A percentile compares a stretch with the other conserved stretches of the same genome.
These are phyloP conservation scores for Cromileptes altivelis DNA, from an alignment of 2,113 vertebrate species.

Conservation along the genomic window DNA sequence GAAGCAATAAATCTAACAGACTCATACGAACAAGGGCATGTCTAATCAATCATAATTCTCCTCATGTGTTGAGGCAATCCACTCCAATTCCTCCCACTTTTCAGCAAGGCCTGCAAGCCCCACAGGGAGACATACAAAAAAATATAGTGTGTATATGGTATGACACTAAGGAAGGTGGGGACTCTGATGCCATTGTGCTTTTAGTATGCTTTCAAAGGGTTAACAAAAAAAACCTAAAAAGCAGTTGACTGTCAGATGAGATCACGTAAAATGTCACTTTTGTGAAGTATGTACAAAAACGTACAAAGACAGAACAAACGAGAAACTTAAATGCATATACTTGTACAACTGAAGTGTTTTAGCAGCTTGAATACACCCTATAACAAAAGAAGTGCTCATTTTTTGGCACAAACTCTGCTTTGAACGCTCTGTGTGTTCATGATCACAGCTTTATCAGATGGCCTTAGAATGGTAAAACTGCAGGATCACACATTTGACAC, in stretches of 20 bases:
- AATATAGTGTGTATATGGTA: conserved; percentile 37
- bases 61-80: conserved; percentile 54
- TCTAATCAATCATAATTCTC: conserved; percentile 70
- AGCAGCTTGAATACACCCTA: conserved; percentile 75
- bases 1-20: conserved; percentile 82
- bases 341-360: conserved; percentile 68
- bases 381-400: conserved; percentile 78
- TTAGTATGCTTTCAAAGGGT: conserved; percentile 60
- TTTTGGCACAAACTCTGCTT: conserved; percentile 78
- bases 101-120: conserved; percentile 60
- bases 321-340: conserved; percentile 65
- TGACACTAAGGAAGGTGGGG: conserved; percentile 48
- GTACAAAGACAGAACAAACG: conserved; percentile 51
- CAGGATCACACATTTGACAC: conserved; percentile 57
- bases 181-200: conserved; percentile 73
- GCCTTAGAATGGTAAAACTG: conserved; percentile 54
- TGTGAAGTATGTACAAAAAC: conserved; percentile 68
- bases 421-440: conserved; percentile 60
- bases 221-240: conserved; percentile 70
- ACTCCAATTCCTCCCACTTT: conserved; percentile 58
- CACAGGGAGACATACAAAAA: conserved; percentile 61
- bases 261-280: conserved; percentile 64
- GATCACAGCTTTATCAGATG: conserved; percentile 57
- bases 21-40: conserved; percentile 78
- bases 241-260: conserved; percentile 48